Evolutionary conservation across 64 coral and sea anemone species (phyloP).

Genomic region (Porites lutea): DNA sequence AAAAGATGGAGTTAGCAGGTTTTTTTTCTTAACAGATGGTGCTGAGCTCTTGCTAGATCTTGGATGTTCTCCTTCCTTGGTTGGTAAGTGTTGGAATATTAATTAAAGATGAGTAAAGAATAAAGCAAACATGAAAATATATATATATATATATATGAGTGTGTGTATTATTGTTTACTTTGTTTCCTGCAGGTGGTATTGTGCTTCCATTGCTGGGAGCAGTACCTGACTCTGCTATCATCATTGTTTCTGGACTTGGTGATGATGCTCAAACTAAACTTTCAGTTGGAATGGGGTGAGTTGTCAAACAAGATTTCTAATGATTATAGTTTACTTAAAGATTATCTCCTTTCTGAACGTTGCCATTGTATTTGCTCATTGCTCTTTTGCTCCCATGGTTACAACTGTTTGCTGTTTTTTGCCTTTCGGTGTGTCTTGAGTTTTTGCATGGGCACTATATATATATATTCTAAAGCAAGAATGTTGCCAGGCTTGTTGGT

Average conservation of each 20-base stretch:
- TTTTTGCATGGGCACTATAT: too few species aligned
- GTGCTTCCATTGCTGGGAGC: conserved; percentile 87
- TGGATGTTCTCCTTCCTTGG: conserved; percentile 78
- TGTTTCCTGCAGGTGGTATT: conserved; percentile 77
- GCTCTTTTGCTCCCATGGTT: too few species aligned
- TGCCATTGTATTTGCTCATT: too few species aligned
- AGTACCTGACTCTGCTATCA: conserved; percentile 96
- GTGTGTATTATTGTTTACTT: not conserved
- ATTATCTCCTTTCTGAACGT: too few species aligned
- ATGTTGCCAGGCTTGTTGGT: too few species aligned
- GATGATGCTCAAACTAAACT: conserved; percentile 86
- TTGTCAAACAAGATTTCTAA: not conserved
- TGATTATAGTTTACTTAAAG: too few species aligned
- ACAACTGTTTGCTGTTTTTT: too few species aligned
- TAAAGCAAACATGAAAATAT: not conserved
- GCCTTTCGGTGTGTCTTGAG: too few species aligned
- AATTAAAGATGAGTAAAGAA: not conserved
- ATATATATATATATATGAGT: too few species aligned
- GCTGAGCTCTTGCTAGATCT: conserved; percentile 93
- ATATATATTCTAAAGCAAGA: too few species aligned
- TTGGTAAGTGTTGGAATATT: conserved; percentile 59
- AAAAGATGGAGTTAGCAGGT: too few species aligned
- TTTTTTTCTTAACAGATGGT: conserved; percentile 68
- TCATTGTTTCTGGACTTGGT: conserved; percentile 96
- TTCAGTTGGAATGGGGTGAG: conserved; percentile 97